Base-by-base conservation (phyloP, 2,888 invertebrate genomes). In the Mesopsocus fuscifrons region DNA sequence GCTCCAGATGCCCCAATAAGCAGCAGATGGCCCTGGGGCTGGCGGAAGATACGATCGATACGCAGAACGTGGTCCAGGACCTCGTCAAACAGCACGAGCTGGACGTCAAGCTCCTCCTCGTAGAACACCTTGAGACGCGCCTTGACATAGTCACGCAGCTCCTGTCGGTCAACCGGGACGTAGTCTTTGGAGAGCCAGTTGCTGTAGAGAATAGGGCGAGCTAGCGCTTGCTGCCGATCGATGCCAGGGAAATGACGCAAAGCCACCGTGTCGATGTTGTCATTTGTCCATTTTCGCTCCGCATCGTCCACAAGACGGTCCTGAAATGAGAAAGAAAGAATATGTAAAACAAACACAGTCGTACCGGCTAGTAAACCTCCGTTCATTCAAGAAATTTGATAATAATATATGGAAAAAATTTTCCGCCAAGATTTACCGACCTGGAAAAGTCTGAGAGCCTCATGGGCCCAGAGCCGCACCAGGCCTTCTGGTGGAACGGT, bases 111-210 rank as follows among this genome's bases (percentile, higher is more conserved):
- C 59, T 99, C 98, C 65, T 99, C 98, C 62, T 99, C 98, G 59
- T 98, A 98, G 68, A 99, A 99, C 38, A 92, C 81, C 72, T 91
- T 95, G 1, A 99, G 71, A 47, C 98, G 73, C 42, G 98, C 97
- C 56, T 91, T 87, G 30, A 95, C 94, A 58, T 98, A 98, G 57
- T 97, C 92, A 17, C 95, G 72, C 20, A 99, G 67, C 57, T 91
- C 87, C 56, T 97, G 91, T 51, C 94, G 74, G 50, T 88, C 83
- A 2, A 99, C 97, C 0, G 98, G 97, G 46, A 88, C 73, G 56
- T 99, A 99, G 62, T 99, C 92, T 62, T 95, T 98, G 45, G 91
- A 89, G 31, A 99, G 66, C 98, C 98, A 99, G 64, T 98, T 98
- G 58, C 92, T 92, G 71, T 95, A 99, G 20, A 99, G 68, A 51